Evolutionary conservation across 2,888 invertebrate genomes (phyloP), one percentile per base, ranked within the genome.

Genomic region (Cantharis nigra): DNA sequence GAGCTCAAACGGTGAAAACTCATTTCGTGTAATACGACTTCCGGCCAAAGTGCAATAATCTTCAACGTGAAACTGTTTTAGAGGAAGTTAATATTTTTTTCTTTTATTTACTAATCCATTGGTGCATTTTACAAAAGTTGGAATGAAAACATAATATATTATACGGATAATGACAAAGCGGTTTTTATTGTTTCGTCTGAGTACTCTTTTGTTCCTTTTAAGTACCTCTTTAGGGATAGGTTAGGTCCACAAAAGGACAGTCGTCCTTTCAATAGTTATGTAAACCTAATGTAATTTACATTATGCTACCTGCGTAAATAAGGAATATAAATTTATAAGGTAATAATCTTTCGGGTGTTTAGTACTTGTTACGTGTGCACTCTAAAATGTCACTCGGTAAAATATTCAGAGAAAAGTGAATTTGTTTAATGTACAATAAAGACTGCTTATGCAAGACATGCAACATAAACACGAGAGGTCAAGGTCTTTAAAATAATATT

Each of bases 31-130:
- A 28, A 69, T 65, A 62, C 71, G 64, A 64, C 71, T 67, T 75
- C 75, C 75, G 71, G 75, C 71, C 75, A 71, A 49, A 75, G 75
- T 70, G 75, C 49, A 75, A 71, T 70, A 65, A 71, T 75, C 75
- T 75, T 70, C 33, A 71, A 28, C 64, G 75, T 71, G 65, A 70
- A 75, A 75, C 70, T 16, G 65, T 69, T 67, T 67, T 67, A 67
- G 7, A 26, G 65, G 69, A 74, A 74, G 70, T 69, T 74, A 63
- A 74, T 74, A 63, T 63, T 70, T 74, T 67, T 74, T 63, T 3
- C 20, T 30, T 71, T 23, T 63, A 30, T 30, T 49, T 49, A 49
- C 49, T 49, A 63, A 23, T 70, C 63, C n/a, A n/a, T n/a, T n/a
- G 49, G 49, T 49, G 49, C 49, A 49, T 49, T 49, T n/a, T n/a